Conservation (phyloP, 2,888 invertebrate genomes). For the Polydrusus pterygomalis region DNA sequence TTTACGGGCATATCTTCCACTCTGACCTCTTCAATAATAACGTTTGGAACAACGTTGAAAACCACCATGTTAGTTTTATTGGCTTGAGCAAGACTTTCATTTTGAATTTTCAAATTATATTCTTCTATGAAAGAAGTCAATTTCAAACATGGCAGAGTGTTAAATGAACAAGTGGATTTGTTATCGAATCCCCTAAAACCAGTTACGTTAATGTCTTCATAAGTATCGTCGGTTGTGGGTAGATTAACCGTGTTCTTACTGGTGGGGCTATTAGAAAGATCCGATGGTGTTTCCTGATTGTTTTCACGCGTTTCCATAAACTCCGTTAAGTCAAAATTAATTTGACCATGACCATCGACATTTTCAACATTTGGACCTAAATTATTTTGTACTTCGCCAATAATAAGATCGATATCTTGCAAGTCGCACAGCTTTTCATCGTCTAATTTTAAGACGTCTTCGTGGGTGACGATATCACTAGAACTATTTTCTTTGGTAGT, state of each 20-base stretch:
- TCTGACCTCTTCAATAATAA: background rate
- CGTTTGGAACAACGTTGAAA: conserved; percentile 5
- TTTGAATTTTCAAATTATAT: background rate
- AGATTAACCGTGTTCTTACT: background rate
- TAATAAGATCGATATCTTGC: background rate
- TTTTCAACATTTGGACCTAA: background rate
- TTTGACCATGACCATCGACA: background rate
- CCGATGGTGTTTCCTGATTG: background rate
- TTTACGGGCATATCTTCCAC: background rate
- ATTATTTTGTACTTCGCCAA: background rate
- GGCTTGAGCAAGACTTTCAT: background rate
- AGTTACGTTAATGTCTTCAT: conserved; percentile 27
- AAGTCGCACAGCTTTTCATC: background rate
- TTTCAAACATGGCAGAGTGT: background rate
- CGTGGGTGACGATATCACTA: too few species aligned
- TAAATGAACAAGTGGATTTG: background rate
- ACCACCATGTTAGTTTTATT: background rate
- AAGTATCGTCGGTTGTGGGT: background rate
- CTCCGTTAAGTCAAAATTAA: background rate
- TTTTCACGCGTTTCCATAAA: background rate
- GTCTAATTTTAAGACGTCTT: too few species aligned
- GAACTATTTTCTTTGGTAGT: conserved; percentile 7
- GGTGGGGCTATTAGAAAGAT: background rate
- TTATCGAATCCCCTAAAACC: conserved; percentile 36
- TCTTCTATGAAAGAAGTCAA: background rate